Conservation (phyloP, 2,888 invertebrate species). For the Stenolophus ochropezus region DNA sequence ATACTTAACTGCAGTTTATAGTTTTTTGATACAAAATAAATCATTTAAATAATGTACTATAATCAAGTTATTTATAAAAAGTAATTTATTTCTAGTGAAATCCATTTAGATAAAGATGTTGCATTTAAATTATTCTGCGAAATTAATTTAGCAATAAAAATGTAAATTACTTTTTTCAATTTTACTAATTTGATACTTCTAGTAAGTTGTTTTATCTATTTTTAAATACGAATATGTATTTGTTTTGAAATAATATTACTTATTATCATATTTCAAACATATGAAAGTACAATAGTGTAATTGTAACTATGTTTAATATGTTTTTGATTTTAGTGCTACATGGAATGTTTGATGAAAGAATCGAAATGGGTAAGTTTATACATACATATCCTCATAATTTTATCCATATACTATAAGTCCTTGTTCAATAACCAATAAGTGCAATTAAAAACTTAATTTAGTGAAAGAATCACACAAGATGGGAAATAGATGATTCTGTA, state of each 20-base stretch:
- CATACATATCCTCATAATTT: too few relatives aligned
- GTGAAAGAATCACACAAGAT: too few relatives aligned
- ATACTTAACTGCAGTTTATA: background rate
- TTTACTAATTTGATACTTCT: background rate
- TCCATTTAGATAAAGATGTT: background rate
- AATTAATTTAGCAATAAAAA: background rate
- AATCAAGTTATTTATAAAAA: background rate
- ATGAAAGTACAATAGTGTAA: background rate
- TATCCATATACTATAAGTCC: background rate
- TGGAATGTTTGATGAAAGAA: slow-evolving; percentile 54
- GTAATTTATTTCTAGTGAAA: background rate
- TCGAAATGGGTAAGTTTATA: slow-evolving; percentile 54
- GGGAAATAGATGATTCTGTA: too few relatives aligned
- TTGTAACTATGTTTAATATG: too few relatives aligned
- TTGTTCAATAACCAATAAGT: too few relatives aligned
- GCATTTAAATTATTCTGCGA: background rate
- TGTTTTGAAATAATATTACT: too few relatives aligned
- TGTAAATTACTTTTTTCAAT: background rate
- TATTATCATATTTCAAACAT: too few relatives aligned
- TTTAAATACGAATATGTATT: background rate
- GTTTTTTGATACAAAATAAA: slow-evolving; percentile 2
- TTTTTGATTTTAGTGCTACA: slow-evolving; percentile 49
- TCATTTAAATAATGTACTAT: slow-evolving; percentile 18
- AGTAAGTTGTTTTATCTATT: background rate
- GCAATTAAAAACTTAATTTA: too few relatives aligned